phyloP scores from a whole-genome alignment of 2,888 invertebrate genomes.

The Helleia helle region DNA sequence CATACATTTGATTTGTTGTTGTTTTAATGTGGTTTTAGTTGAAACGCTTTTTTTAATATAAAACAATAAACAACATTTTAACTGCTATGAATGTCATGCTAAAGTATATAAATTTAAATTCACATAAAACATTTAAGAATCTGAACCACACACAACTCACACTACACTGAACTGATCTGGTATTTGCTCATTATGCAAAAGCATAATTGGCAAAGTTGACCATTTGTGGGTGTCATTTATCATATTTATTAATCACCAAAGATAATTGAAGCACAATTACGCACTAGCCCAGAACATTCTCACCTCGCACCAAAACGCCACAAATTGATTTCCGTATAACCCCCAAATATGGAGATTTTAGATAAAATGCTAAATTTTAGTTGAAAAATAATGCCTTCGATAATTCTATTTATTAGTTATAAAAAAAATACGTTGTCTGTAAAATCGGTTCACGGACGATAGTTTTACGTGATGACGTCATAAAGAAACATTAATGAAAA shows the following conservation, averaged over 20 bases:
- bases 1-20: conserved; percentile 21
- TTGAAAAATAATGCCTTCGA: too few species aligned
- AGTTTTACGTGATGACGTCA: too few species aligned
- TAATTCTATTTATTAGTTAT: too few species aligned
- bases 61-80: conserved; percentile 10
- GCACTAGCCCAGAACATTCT: conserved; percentile 13
- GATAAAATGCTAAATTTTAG: too few species aligned
- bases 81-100: conserved; percentile 4
- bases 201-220: conserved; percentile 66
- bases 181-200: conserved; percentile 72
- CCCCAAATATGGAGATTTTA: too few species aligned
- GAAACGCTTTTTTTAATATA: conserved; percentile 12
- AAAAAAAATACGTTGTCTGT: too few species aligned
- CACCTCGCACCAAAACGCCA: conserved; percentile 6
- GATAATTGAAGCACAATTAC: conserved; percentile 12
- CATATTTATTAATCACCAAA: conserved; percentile 41
- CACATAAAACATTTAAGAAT: conserved; percentile 17
- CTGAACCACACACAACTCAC: conserved; percentile 38
- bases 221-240: conserved; percentile 66
- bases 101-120: conserved; percentile 10
- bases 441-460: too few species aligned
- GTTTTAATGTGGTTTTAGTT: conserved; percentile 11
- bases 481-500: too few species aligned
- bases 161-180: conserved; percentile 38
- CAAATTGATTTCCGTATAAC: too few species aligned